phyloP scores from a whole-genome alignment of 2,888 invertebrate species.

The Pelosia muscerda region DNA sequence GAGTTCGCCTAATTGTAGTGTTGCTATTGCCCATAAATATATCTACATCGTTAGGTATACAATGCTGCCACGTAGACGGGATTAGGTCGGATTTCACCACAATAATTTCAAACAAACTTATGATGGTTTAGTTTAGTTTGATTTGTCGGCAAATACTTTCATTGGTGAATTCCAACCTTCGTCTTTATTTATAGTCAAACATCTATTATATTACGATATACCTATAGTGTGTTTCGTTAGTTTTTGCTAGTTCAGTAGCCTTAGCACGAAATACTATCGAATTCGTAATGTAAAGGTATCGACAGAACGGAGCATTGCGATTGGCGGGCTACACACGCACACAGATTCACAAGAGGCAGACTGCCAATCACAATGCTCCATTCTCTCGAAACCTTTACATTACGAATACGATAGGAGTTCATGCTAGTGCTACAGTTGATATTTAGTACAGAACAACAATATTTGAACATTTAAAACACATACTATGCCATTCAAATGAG shows the following conservation, averaged over 20 bases:
- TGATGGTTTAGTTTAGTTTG: no score
- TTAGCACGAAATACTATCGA: no score
- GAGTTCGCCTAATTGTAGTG: neutral
- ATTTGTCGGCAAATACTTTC: neutral
- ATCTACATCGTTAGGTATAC: no score
- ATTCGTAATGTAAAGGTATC: no score
- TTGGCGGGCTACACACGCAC: no score
- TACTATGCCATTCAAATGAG: no score
- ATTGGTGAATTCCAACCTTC: neutral
- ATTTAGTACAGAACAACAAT: neutral
- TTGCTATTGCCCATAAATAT: neutral
- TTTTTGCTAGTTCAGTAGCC: neutral
- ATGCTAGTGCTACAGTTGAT: no score
- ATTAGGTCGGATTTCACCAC: neutral
- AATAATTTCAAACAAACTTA: neutral
- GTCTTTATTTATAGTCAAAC: neutral
- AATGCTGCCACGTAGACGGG: neutral
- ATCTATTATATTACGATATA: neutral
- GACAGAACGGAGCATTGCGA: no score
- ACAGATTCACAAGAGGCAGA: no score
- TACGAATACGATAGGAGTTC: no score
- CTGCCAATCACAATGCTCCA: no score
- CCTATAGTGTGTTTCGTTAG: neutral
- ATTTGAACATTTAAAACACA: constrained; percentile 13
- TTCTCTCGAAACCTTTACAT: no score